Evolutionary conservation across 2,888 invertebrate species (phyloP), one percentile per base, ranked within the genome.

Genomic region (Meteorus cinctellus): DNA sequence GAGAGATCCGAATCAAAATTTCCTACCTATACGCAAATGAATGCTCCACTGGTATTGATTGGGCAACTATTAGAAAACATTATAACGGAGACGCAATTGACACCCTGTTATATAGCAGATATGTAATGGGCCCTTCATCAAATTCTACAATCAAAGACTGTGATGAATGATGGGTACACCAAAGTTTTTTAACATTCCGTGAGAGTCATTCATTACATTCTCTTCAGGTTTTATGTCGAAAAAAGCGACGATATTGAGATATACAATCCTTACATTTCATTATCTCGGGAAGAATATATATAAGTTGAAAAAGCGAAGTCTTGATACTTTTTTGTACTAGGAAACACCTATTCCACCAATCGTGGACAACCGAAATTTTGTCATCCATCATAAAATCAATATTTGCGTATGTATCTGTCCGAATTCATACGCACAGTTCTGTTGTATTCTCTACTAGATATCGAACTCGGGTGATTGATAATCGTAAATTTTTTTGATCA

Each of bases 391-490:
- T 24, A 60, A 71, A 62, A 62, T 65, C 65, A 62, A 59, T 41
- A 45, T 71, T 71, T 45, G 60, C 41, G 27, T 36, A 62, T 71
- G 14, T 71, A 36, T 71, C 62, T 36, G 62, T 60, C 27, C 24
- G 29, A 71, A 71, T 41, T 16, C 62, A 55, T 45, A 75, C 66
- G 60, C 45, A 65, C 70, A 75, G 59, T 71, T 71, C 66, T 75
- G 71, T 66, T 24, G n/a, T 59, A 45, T 65, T 66, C 24, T 65
- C 27, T 55, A 41, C 27, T 41, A 41, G 27, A 75, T 75, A 76
- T 76, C 76, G 76, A 76, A 76, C 76, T 76, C 76, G 72, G 72
- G 76, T 72, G 76, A 72, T 72, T 19, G 34, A 66, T 51, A 62
- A 68, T 72, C 67, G 72, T 67, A 60, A 27, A 60, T 16, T 68